Evolutionary conservation across 2,113 vertebrate genomes (phyloP).

Genomic region (Calypte anna): DNA sequence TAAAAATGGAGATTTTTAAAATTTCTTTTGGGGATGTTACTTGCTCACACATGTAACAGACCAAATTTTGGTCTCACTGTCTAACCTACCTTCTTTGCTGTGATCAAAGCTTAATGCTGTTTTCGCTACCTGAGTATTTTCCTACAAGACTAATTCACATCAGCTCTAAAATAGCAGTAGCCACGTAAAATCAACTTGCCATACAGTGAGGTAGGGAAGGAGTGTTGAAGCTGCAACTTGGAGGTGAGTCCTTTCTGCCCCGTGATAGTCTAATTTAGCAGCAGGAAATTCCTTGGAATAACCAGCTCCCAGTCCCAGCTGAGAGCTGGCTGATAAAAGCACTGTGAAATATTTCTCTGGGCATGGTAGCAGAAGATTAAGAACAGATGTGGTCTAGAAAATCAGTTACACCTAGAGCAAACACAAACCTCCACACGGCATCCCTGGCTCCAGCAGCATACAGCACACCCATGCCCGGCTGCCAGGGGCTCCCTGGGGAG

Average conservation of each 20-base stretch:
- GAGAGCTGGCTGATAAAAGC: constrained; percentile 53
- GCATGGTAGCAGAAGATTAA: constrained; percentile 44
- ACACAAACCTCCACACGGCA: background rate
- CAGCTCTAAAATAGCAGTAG: background rate
- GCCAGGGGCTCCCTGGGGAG: background rate
- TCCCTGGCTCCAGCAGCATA: background rate
- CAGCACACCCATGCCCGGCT: background rate
- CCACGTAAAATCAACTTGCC: background rate
- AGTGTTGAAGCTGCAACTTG: background rate
- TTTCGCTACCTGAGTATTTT: background rate
- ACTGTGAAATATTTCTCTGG: constrained; percentile 24
- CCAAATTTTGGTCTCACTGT: background rate
- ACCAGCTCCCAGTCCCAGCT: constrained; percentile 13
- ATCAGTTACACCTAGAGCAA: background rate
- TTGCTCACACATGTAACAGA: background rate
- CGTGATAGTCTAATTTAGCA: constrained; percentile 33
- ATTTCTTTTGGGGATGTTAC: background rate
- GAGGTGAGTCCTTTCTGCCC: background rate
- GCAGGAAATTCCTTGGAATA: constrained; percentile 64
- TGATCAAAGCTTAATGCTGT: background rate
- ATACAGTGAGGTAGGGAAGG: background rate
- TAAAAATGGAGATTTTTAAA: background rate
- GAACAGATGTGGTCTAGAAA: constrained; percentile 51
- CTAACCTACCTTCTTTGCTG: background rate
- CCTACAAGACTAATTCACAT: background rate